These are phyloP conservation scores for Drosophila anomelani DNA, from an alignment of 2,888 invertebrate genomes.

Conservation along the genomic window DNA sequence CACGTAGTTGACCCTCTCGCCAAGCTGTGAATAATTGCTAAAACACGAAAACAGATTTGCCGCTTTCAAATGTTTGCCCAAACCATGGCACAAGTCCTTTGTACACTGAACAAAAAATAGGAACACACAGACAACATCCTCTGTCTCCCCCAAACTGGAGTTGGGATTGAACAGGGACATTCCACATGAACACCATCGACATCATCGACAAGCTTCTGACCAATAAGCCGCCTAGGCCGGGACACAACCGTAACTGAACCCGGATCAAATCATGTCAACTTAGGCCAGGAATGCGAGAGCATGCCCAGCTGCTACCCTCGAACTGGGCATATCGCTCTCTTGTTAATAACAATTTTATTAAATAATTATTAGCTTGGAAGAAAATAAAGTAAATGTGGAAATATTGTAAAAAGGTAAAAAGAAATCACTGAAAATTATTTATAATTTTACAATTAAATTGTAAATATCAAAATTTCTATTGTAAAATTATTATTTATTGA, in stretches of 20 bases:
- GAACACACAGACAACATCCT: neutral
- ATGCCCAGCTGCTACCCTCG: constrained; percentile 7
- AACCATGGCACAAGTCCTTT: neutral
- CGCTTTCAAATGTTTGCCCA: constrained; percentile 27
- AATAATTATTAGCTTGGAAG: neutral
- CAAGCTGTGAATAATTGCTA: neutral
- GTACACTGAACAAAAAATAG: neutral
- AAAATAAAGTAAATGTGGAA: neutral
- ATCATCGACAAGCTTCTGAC: constrained; percentile 37
- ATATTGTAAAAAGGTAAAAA: neutral
- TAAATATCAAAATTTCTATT: neutral
- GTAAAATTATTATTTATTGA: neutral
- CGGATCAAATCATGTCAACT: constrained; percentile 62
- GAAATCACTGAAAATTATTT: neutral
- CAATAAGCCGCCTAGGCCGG: constrained; percentile 58
- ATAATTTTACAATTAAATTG: neutral
- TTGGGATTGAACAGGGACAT: constrained; percentile 19
- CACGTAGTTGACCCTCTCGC: neutral
- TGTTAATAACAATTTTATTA: neutral
- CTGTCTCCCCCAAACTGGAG: neutral
- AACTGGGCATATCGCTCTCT: neutral
- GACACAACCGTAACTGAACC: constrained; percentile 33
- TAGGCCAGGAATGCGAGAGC: constrained; percentile 39
- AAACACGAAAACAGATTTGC: constrained; percentile 42
- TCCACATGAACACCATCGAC: constrained; percentile 33